Evolutionary conservation across 2,797 vertebrate genomes (phyloP).

Genomic region (Mus spretus): DNA sequence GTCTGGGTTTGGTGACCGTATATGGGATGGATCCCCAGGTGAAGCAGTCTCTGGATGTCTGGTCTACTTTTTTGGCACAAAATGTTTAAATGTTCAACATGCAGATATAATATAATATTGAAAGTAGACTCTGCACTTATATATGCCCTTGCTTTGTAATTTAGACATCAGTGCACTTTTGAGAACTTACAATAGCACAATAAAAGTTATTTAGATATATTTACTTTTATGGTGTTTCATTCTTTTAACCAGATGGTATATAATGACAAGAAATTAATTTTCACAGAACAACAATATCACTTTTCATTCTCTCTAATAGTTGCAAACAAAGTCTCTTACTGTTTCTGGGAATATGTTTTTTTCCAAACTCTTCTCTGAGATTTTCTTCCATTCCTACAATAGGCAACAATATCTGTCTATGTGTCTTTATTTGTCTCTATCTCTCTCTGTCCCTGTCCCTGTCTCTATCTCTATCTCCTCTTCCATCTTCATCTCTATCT

Average conservation of each 20-base stretch:
- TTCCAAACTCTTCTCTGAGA: background rate
- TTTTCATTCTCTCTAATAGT: slow-evolving; percentile 20
- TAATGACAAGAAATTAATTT: slow-evolving; percentile 17
- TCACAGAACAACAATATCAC: background rate
- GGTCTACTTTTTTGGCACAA: background rate
- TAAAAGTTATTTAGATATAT: slow-evolving; percentile 20
- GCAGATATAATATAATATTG: background rate
- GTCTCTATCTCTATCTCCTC: too few relatives aligned
- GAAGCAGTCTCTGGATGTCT: background rate
- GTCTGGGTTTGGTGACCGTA: too few relatives aligned
- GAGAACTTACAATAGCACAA: background rate
- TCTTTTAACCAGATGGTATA: slow-evolving; percentile 64
- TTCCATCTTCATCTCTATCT: background rate
- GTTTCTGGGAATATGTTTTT: background rate
- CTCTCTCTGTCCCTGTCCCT: background rate
- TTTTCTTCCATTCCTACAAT: slow-evolving; percentile 32
- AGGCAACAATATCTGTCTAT: background rate
- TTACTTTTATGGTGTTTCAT: slow-evolving; percentile 53
- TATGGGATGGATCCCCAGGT: too few relatives aligned
- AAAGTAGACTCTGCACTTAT: background rate
- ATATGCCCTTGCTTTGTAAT: slow-evolving; percentile 16
- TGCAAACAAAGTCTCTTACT: slow-evolving; percentile 8
- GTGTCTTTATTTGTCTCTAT: background rate
- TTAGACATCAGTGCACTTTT: slow-evolving; percentile 9
- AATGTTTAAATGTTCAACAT: background rate